Evolutionary conservation across 2,888 invertebrate species (phyloP).

Genomic region (Parnassius glacialis): DNA sequence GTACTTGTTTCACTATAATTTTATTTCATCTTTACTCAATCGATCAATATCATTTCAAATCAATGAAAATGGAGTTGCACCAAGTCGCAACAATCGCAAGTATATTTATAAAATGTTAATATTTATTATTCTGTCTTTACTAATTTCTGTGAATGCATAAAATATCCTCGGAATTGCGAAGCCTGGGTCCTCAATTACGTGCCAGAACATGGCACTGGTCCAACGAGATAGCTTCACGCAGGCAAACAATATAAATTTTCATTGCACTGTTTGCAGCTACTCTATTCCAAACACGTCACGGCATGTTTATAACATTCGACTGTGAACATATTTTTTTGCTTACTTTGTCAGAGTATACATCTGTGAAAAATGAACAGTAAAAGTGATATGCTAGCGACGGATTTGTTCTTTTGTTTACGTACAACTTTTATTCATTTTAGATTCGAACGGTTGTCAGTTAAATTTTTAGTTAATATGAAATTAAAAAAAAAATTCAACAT

Average conservation of each 20-base stretch:
- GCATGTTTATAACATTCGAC: conserved; percentile 33
- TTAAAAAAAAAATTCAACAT: no score
- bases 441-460: background rate
- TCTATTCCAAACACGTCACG: conserved; percentile 52
- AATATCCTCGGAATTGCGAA: background rate
- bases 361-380: conserved; percentile 14
- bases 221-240: conserved; percentile 25
- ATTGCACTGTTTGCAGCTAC: conserved; percentile 16
- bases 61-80: no score
- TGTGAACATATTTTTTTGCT: conserved; percentile 23
- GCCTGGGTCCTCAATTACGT: conserved; percentile 18
- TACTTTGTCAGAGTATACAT: conserved; percentile 15
- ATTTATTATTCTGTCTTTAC: no score
- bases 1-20: no score
- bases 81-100: no score
- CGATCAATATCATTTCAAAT: no score
- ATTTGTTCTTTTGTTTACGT: conserved; percentile 20
- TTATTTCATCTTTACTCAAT: no score
- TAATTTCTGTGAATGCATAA: background rate
- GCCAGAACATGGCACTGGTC: conserved; percentile 21
- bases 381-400: conserved; percentile 16
- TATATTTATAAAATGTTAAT: no score
- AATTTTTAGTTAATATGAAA: no score
- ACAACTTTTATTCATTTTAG: conserved; percentile 15
- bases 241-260: conserved; percentile 27